These are phyloP conservation scores for Conomelus anceps DNA, from an alignment of 2,888 invertebrate genomes.

Conservation along the genomic window DNA sequence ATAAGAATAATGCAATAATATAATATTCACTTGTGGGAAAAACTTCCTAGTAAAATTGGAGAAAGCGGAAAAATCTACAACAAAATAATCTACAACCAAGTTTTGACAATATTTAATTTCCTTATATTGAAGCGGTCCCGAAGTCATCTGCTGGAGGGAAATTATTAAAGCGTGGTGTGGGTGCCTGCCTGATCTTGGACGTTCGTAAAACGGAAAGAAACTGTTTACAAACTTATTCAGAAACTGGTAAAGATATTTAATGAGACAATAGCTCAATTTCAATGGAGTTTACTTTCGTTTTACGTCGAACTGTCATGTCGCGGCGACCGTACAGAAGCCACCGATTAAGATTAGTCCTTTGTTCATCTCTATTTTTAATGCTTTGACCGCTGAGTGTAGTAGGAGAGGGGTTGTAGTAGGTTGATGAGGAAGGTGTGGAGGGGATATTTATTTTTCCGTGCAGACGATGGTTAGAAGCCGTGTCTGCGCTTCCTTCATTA, in stretches of 20 bases:
- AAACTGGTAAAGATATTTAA: not conserved
- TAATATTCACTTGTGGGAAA: no score
- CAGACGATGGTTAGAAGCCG: not conserved
- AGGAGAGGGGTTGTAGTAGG: conserved; percentile 18
- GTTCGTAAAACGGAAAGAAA: not conserved
- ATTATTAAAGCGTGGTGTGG: not conserved
- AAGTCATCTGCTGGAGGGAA: not conserved
- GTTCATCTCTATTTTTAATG: not conserved
- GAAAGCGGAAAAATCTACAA: not conserved
- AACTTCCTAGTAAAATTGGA: not conserved
- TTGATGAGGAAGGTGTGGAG: conserved; percentile 11
- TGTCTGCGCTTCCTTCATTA: not conserved
- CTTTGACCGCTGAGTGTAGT: conserved; percentile 18
- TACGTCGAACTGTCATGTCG: not conserved
- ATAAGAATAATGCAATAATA: no score
- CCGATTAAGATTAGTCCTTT: not conserved
- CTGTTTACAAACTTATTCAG: not conserved
- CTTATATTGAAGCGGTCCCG: not conserved
- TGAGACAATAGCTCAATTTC: not conserved
- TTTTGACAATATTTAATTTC: not conserved
- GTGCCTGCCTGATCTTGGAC: not conserved
- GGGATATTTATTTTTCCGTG: not conserved
- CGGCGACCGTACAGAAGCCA: not conserved
- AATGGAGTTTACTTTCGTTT: not conserved
- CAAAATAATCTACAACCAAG: not conserved